Evolutionary conservation across 2,888 invertebrate species (phyloP).

Genomic region (Girardia tigrina): DNA sequence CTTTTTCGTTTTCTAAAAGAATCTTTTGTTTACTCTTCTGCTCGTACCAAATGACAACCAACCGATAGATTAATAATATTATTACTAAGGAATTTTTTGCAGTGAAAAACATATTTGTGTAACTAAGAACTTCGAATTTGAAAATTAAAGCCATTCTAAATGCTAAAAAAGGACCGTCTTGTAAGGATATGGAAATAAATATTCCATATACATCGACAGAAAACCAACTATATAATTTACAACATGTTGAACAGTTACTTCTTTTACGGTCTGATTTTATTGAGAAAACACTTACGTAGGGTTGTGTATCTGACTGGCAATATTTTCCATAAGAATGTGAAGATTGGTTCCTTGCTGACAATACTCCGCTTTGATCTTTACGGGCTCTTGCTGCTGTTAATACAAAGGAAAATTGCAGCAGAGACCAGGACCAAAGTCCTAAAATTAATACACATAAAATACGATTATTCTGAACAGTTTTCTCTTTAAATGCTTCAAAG

Average conservation of each 20-base stretch:
- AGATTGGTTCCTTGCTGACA: constrained; percentile 28
- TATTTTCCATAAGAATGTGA: constrained; percentile 38
- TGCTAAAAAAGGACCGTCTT: constrained; percentile 71
- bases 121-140: constrained; percentile 73
- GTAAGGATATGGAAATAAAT: constrained; percentile 67
- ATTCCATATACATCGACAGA: constrained; percentile 72
- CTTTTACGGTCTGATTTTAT: background rate
- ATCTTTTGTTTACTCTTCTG: background rate
- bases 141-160: constrained; percentile 69
- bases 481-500: constrained; percentile 72
- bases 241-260: background rate
- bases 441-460: constrained; percentile 69
- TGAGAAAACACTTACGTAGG: background rate
- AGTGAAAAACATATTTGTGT: constrained; percentile 90
- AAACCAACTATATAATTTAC: constrained; percentile 60
- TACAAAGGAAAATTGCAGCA: constrained; percentile 83
- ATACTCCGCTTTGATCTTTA: constrained; percentile 43
- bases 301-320: constrained; percentile 40
- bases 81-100: constrained; percentile 79
- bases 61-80: constrained; percentile 66
- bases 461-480: constrained; percentile 55
- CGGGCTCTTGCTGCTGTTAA: constrained; percentile 62
- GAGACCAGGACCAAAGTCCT: constrained; percentile 77
- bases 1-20: background rate
- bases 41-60: constrained; percentile 52